Conservation (phyloP, 2,113 vertebrate species). For the Cairina moschata region DNA sequence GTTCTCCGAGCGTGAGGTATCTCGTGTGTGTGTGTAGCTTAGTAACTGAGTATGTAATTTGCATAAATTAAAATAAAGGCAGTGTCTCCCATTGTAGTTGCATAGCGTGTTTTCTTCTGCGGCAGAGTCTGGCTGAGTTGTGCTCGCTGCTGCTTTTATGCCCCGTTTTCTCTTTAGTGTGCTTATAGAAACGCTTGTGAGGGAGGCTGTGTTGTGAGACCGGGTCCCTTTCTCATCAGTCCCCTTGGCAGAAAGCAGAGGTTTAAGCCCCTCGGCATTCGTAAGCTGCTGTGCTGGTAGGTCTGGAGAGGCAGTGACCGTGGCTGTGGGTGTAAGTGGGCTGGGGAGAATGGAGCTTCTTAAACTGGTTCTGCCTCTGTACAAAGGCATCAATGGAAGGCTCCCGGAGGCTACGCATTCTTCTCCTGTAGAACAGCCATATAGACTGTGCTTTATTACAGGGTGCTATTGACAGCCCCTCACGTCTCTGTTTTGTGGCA, state of each 20-base stretch:
- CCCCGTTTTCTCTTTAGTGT: neutral
- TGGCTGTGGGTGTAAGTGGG: neutral
- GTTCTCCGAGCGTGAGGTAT: neutral
- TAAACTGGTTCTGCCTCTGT: neutral
- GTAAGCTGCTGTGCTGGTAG: neutral
- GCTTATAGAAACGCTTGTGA: neutral
- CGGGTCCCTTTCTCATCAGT: neutral
- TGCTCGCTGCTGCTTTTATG: neutral
- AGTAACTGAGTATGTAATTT: neutral
- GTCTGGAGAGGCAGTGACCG: neutral
- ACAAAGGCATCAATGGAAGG: neutral
- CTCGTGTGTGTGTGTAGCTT: neutral
- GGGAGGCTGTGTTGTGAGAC: neutral
- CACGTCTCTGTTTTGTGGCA: neutral
- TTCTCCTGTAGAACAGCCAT: neutral
- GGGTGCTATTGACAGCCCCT: neutral
- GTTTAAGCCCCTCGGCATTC: neutral
- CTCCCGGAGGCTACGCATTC: neutral
- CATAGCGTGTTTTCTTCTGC: neutral
- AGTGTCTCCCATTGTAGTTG: neutral
- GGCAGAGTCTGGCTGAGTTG: neutral
- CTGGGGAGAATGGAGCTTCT: neutral
- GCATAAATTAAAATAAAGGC: neutral
- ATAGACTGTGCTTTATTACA: neutral
- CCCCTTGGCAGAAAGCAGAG: rapidly evolving